phyloP scores from a whole-genome alignment of 1,140 invertebrate species.

The Whitmania pigra region DNA sequence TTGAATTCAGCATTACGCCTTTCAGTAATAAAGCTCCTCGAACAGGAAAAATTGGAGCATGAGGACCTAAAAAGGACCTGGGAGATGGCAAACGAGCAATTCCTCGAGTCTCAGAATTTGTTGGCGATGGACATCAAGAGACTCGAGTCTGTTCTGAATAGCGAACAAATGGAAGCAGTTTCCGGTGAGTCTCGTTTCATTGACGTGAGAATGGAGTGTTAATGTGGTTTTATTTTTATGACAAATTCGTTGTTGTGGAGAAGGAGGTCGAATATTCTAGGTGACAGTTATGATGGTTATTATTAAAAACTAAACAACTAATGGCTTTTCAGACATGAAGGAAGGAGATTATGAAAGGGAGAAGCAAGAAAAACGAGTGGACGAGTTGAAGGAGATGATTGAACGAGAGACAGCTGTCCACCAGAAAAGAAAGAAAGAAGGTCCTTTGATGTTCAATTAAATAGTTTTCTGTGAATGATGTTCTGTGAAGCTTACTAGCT shows the following conservation, averaged over 20 bases:
- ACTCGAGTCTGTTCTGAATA: constrained; percentile 42
- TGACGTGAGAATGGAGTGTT: not conserved
- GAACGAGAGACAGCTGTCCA: constrained; percentile 3
- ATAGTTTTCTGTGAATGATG: too few species aligned
- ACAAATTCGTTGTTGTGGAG: not conserved
- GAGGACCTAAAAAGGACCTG: constrained; percentile 45
- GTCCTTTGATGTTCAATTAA: not conserved
- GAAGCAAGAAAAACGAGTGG: constrained; percentile 36
- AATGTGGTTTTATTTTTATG: not conserved
- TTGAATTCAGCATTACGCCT: not conserved
- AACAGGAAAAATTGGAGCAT: constrained; percentile 43
- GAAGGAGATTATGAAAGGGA: constrained; percentile 19
- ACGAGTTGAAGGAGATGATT: constrained; percentile 27
- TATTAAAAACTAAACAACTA: too few species aligned
- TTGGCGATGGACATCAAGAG: constrained; percentile 44
- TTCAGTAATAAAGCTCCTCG: constrained; percentile 40
- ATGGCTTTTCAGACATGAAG: constrained; percentile 19
- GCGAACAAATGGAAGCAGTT: constrained; percentile 41
- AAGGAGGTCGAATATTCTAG: not conserved
- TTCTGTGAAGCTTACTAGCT: too few species aligned
- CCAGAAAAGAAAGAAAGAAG: constrained; percentile 9
- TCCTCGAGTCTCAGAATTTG: constrained; percentile 46
- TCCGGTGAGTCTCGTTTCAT: constrained; percentile 28
- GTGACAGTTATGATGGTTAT: not conserved
- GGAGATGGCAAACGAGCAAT: constrained; percentile 49